These are phyloP conservation scores for Parauchenoglanis ngamensis DNA, from an alignment of 2,797 vertebrate species.

Conservation along the genomic window DNA sequence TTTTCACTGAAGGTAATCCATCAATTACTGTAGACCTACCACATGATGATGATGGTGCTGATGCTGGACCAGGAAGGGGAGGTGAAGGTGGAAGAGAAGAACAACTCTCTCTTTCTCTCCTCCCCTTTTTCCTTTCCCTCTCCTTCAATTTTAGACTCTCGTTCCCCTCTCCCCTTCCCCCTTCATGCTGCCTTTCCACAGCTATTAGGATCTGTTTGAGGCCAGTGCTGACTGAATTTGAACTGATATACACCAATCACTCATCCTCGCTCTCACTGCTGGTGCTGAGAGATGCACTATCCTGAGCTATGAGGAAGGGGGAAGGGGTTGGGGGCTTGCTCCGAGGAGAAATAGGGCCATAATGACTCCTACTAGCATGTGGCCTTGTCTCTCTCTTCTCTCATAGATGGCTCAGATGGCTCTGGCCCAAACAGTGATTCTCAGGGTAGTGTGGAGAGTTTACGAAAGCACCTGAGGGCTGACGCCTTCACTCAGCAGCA, in stretches of 20 bases:
- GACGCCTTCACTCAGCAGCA: constrained; percentile 99
- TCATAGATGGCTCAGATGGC: constrained; percentile 94
- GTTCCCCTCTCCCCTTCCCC: background rate
- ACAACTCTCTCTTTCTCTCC: constrained; percentile 40
- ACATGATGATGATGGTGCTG: constrained; percentile 81
- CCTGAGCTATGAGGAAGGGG: constrained; percentile 49
- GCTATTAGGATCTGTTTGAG: constrained; percentile 69
- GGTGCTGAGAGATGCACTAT: constrained; percentile 58
- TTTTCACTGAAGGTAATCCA: constrained; percentile 82
- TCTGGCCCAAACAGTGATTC: constrained; percentile 97
- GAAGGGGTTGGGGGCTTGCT: constrained; percentile 55
- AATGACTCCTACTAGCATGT: constrained; percentile 78
- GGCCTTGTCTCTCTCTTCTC: constrained; percentile 68
- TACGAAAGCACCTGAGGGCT: constrained; percentile 98
- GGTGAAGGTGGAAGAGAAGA: constrained; percentile 48
- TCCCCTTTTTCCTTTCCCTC: constrained; percentile 46
- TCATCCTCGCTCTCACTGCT: constrained; percentile 47
- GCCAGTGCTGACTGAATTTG: constrained; percentile 61
- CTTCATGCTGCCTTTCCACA: constrained; percentile 66
- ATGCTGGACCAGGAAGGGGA: constrained; percentile 67
- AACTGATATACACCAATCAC: constrained; percentile 63
- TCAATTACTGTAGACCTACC: constrained; percentile 81
- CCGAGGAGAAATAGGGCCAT: constrained; percentile 64
- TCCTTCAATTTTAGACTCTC: constrained; percentile 33
- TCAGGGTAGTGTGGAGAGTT: constrained; percentile 98